phyloP scores from a whole-genome alignment of 2,113 vertebrate species.

The Sclerurus mexicanus region DNA sequence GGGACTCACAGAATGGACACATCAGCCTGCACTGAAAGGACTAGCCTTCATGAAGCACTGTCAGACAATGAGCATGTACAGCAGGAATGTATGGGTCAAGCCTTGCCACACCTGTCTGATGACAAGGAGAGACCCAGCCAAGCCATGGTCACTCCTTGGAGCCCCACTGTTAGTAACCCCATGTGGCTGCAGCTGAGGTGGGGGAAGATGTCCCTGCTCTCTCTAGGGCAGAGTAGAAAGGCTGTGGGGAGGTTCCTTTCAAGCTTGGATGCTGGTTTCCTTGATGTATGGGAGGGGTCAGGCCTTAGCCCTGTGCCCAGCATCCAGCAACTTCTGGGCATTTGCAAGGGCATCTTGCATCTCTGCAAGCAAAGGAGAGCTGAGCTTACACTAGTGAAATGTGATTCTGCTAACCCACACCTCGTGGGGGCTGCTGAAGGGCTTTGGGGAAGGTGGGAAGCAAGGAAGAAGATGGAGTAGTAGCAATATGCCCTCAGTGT shows the following conservation, averaged over 20 bases:
- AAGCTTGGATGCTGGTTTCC: neutral
- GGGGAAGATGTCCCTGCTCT: neutral
- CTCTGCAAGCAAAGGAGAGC: neutral
- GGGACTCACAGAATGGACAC: accelerated
- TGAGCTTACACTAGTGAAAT: neutral
- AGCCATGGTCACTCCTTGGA: neutral
- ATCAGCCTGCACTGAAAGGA: neutral
- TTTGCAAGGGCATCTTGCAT: neutral
- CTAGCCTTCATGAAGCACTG: neutral
- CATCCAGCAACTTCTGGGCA: neutral
- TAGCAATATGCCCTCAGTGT: neutral
- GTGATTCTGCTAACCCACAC: neutral
- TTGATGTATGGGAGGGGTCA: neutral
- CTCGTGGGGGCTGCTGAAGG: accelerated
- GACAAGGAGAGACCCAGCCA: neutral
- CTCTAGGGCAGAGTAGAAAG: neutral
- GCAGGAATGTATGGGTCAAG: accelerated
- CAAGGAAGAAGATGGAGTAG: neutral
- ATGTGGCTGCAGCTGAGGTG: neutral
- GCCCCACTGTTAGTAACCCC: neutral
- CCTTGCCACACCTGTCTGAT: neutral
- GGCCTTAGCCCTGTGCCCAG: neutral
- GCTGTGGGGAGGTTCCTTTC: neutral
- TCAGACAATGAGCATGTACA: neutral
- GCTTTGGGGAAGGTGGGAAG: neutral